A percentile compares a stretch with the other conserved stretches of the same genome.
These are phyloP conservation scores for Berghia stephanieae DNA, from an alignment of 1,140 invertebrate genomes.

Conservation along the genomic window DNA sequence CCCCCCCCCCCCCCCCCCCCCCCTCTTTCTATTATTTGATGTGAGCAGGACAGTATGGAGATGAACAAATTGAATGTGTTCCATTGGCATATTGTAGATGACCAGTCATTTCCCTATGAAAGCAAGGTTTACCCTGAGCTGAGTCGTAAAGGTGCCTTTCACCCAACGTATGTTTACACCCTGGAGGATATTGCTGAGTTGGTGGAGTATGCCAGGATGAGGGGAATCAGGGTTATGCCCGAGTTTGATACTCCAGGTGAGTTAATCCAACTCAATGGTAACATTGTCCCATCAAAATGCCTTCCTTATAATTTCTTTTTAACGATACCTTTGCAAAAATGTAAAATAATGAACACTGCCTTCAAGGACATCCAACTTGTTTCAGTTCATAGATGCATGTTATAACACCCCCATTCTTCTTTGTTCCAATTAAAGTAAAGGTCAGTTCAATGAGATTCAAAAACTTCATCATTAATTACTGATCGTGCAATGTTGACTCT, in stretches of 20 bases:
- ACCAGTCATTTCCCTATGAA: constrained; percentile 73
- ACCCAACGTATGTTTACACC: constrained; percentile 76
- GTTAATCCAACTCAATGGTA: background rate
- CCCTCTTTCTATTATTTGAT: constrained; percentile 35
- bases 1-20: too few species aligned
- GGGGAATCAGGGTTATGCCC: constrained; percentile 87
- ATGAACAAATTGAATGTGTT: constrained; percentile 70
- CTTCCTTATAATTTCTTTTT: background rate
- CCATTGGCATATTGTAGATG: constrained; percentile 77
- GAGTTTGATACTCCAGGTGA: constrained; percentile 93
- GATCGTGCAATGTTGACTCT: too few species aligned
- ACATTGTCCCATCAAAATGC: background rate
- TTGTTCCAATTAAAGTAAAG: too few species aligned
- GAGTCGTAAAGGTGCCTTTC: constrained; percentile 64
- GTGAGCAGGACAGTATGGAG: constrained; percentile 65
- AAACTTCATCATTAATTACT: too few species aligned
- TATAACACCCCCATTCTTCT: too few species aligned
- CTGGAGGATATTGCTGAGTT: constrained; percentile 75
- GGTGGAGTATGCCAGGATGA: constrained; percentile 80
- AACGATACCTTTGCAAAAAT: too few species aligned
- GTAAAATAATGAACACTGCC: too few species aligned
- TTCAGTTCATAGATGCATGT: too few species aligned
- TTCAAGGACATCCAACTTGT: too few species aligned
- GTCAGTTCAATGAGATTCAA: too few species aligned
- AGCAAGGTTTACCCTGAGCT: constrained; percentile 71